Evolutionary conservation across 92 coral and sea anemone genomes (phyloP).

Genomic region (Porites evermanni): DNA sequence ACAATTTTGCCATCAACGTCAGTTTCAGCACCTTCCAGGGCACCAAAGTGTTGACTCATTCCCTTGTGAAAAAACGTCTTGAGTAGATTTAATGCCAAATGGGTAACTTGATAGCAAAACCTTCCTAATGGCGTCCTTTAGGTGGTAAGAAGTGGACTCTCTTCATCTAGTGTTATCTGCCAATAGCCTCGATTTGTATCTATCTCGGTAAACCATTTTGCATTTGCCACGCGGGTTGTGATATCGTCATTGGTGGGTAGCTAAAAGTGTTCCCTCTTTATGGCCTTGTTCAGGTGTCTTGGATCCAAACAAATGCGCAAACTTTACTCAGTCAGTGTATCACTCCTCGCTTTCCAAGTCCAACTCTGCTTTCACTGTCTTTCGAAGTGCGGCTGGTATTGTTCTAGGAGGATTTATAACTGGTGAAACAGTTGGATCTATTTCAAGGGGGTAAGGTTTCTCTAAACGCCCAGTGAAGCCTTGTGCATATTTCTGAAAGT

Average conservation of each 20-base stretch:
- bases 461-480: slow-evolving; percentile 36
- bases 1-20: background rate
- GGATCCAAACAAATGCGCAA: slow-evolving; percentile 7
- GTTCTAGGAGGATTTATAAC: slow-evolving; percentile 36
- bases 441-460: slow-evolving; percentile 28
- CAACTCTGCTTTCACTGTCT: slow-evolving; percentile 13
- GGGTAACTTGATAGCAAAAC: slow-evolving; percentile 46
- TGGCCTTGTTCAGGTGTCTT: slow-evolving; percentile 52
- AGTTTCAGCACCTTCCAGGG: slow-evolving; percentile 49
- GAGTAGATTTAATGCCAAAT: slow-evolving; percentile 50
- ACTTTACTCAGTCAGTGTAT: background rate
- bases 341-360: too few species aligned
- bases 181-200: slow-evolving; percentile 53
- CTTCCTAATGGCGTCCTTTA: slow-evolving; percentile 12
- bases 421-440: slow-evolving; percentile 27
- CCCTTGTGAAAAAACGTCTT: slow-evolving; percentile 47
- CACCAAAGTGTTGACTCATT: slow-evolving; percentile 42
- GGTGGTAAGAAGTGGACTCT: slow-evolving; percentile 45
- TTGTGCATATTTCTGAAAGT: slow-evolving; percentile 33
- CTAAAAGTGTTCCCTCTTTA: slow-evolving; percentile 36
- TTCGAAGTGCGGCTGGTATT: slow-evolving; percentile 38
- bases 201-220: slow-evolving; percentile 37
- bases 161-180: slow-evolving; percentile 36
- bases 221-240: background rate
- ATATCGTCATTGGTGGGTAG: slow-evolving; percentile 58